Percentiles rank a stretch among this genome's conserved stretches.
These are phyloP conservation scores for Scaptomyza graminum DNA, from an alignment of 1,140 invertebrate genomes.

Conservation along the genomic window DNA sequence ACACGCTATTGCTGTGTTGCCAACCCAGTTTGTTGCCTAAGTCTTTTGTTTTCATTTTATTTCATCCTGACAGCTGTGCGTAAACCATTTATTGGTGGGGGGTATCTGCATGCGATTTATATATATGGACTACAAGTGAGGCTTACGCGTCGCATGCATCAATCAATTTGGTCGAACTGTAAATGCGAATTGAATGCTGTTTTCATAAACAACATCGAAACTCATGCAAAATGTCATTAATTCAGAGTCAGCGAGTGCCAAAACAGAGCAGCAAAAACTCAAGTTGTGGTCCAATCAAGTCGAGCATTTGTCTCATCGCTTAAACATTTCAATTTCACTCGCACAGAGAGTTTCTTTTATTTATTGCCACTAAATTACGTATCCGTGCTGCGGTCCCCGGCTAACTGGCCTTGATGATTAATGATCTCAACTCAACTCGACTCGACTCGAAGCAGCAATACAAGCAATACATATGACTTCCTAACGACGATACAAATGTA, in stretches of 20 bases:
- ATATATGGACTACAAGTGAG: conserved; percentile 34
- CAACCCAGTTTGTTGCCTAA: conserved; percentile 62
- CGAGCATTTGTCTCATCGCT: conserved; percentile 79
- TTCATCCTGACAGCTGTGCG: conserved; percentile 29
- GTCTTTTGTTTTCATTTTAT: conserved; percentile 57
- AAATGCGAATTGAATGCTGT: conserved; percentile 79
- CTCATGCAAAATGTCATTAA: conserved; percentile 76
- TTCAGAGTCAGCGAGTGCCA: conserved; percentile 47
- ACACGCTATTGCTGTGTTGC: not conserved
- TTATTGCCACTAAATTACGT: conserved; percentile 81
- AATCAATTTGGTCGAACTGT: conserved; percentile 67
- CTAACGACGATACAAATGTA: conserved; percentile 65
- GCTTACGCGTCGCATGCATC: conserved; percentile 52
- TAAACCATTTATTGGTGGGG: conserved; percentile 18
- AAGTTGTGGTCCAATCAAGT: conserved; percentile 67
- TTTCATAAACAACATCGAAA: conserved; percentile 81
- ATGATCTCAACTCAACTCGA: conserved; percentile 57
- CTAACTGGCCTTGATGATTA: conserved; percentile 61
- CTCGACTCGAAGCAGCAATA: not conserved
- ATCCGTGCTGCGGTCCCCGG: conserved; percentile 54
- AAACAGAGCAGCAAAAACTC: conserved; percentile 30
- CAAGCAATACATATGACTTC: conserved; percentile 32
- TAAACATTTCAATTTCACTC: conserved; percentile 81
- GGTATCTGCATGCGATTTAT: not conserved
- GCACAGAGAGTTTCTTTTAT: conserved; percentile 67